These are phyloP conservation scores for Tauraco hartlaubi DNA, from an alignment of 2,797 vertebrate species.

Conservation along the genomic window DNA sequence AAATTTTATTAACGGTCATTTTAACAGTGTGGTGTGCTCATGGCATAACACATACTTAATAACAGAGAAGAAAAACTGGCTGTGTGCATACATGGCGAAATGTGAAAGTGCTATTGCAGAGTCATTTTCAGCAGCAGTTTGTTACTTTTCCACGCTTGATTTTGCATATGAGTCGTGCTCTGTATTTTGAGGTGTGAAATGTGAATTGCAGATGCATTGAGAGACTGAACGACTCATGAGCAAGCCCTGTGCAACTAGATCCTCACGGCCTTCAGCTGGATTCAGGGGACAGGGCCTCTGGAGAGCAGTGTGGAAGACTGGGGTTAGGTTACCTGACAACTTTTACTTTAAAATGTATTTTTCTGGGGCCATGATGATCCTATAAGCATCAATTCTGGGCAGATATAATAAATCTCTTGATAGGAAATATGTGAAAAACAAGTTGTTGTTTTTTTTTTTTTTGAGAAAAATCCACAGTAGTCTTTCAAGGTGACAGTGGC, in stretches of 20 bases:
- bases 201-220: background rate
- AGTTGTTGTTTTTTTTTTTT: background rate
- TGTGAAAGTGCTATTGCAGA: background rate
- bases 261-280: background rate
- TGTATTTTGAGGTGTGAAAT: conserved; percentile 36
- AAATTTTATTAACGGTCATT: background rate
- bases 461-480: background rate
- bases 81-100: background rate
- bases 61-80: background rate
- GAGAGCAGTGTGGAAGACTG: background rate
- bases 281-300: background rate
- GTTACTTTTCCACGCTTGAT: background rate
- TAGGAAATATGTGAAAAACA: background rate
- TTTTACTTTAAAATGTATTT: background rate
- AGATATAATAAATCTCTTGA: background rate
- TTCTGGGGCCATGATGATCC: accelerated
- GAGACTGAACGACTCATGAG: background rate
- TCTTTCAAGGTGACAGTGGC: background rate
- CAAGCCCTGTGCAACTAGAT: background rate
- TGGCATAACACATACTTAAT: background rate
- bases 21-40: background rate
- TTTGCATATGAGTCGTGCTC: background rate
- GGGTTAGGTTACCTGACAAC: background rate
- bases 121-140: conserved; percentile 15
- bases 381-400: background rate